These are phyloP conservation scores for Martes martes DNA, from an alignment of 2,113 vertebrate species.

Conservation along the genomic window DNA sequence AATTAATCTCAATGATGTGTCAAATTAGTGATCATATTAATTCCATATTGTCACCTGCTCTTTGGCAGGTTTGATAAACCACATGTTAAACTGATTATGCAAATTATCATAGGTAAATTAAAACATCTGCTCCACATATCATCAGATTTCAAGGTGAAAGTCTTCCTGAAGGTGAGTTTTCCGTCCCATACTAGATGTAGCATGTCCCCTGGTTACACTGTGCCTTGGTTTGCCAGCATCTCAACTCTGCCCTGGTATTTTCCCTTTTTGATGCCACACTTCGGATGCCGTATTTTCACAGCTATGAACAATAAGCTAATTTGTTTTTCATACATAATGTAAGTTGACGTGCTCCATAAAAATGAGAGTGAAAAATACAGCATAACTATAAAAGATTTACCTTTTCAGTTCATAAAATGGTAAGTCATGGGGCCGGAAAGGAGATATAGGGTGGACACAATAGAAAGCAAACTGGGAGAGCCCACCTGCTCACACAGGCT, in stretches of 20 bases:
- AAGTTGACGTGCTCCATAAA: constrained; percentile 47
- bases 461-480: neutral
- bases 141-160: constrained; percentile 64
- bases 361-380: constrained; percentile 23
- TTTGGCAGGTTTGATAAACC: constrained; percentile 67
- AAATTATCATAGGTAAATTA: constrained; percentile 64
- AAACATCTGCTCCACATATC: constrained; percentile 72
- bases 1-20: constrained; percentile 65
- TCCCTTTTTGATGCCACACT: neutral
- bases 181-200: neutral
- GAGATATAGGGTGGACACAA: neutral
- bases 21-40: constrained; percentile 67
- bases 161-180: constrained; percentile 61
- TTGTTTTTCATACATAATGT: constrained; percentile 40
- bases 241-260: neutral
- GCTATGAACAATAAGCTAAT: neutral
- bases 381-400: neutral
- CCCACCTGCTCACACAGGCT: neutral
- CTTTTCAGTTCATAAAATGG: neutral
- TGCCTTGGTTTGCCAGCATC: neutral
- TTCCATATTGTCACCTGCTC: constrained; percentile 65
- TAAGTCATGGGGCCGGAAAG: neutral
- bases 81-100: constrained; percentile 65
- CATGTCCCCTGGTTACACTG: neutral
- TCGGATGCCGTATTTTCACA: neutral